Evolutionary conservation across 2,888 invertebrate genomes (phyloP), one percentile per base, ranked within the genome.

Genomic region (Diachrysia chrysitis): DNA sequence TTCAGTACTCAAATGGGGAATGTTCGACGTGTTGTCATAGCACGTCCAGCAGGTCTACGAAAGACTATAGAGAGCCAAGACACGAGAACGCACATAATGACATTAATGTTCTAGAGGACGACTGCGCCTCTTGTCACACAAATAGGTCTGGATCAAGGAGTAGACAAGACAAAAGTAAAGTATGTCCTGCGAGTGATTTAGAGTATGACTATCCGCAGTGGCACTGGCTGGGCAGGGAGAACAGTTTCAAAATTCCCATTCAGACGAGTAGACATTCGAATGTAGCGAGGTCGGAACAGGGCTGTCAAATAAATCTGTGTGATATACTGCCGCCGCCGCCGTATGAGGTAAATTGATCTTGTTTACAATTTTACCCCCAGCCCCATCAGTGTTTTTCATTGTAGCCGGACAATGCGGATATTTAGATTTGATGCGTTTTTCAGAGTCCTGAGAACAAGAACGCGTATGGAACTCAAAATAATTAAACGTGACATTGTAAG

Each of bases 281-380:
- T 83, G 92, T 92, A 83, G 91, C 92, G 85, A 92, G 93, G 88
- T 93, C 94, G 85, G 95, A 95, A 83, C 95, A 94, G 87, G 93
- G 95, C 89, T 95, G 95, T 92, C 95, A 95, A 92, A 94, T 95
- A 87, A 96, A 96, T 92, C 96, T 96, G 93, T 96, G 96, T 91
- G 96, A 96, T 91, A 96, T 96, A 95, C 88, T 96, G 80, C 96
- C 96, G 70, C 96, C 96, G 79, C 96, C 96, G 53, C 96, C 96
- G 78, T 96, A 96, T 89, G 96, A 96, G 94, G 95, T 95, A 92
- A 92, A 89, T 90, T 92, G 91, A 90, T 90, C 82, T 88, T 89
- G 87, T 88, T 88, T 89, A 85, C 85, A 84, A 84, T 88, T 87
- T 87, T 83, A 85, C 74, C 75, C 81, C 73, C 65, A 73, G 67